phyloP scores from a whole-genome alignment of 2,113 vertebrate species.

The Hippotragus niger region DNA sequence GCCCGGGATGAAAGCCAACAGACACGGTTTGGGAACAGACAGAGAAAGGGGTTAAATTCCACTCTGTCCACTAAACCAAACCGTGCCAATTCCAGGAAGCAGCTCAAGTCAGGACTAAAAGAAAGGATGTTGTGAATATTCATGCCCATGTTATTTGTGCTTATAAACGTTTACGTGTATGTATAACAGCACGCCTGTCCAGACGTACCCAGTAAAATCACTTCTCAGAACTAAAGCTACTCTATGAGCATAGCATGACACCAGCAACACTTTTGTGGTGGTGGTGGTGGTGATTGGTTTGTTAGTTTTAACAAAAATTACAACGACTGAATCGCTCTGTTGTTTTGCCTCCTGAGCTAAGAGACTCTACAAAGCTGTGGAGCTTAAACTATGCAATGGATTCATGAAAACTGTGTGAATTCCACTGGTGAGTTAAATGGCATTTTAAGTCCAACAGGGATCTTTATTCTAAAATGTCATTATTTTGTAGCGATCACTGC shows the following conservation, averaged over 20 bases:
- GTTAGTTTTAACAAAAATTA: background rate
- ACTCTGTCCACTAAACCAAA: background rate
- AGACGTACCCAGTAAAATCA: background rate
- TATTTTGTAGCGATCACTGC: background rate
- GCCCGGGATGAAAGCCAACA: background rate
- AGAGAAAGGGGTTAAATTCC: background rate
- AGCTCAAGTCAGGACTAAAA: background rate
- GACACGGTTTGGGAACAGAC: background rate
- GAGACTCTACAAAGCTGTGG: rapidly evolving
- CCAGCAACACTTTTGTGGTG: background rate
- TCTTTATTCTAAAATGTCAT: background rate
- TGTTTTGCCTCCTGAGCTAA: background rate
- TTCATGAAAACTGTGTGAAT: background rate
- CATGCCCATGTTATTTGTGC: background rate
- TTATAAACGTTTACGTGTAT: background rate
- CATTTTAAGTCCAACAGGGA: background rate
- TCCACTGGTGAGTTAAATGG: background rate
- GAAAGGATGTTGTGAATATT: background rate
- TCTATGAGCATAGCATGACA: background rate
- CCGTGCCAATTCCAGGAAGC: background rate
- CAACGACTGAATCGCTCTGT: background rate
- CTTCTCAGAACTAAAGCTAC: background rate
- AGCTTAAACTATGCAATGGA: background rate
- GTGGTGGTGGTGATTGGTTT: background rate
- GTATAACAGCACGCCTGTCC: background rate